A percentile compares a stretch with the other conserved stretches of the same genome.
These are phyloP conservation scores for Piezodorus guildinii DNA, from an alignment of 1,140 invertebrate species.

Conservation along the genomic window DNA sequence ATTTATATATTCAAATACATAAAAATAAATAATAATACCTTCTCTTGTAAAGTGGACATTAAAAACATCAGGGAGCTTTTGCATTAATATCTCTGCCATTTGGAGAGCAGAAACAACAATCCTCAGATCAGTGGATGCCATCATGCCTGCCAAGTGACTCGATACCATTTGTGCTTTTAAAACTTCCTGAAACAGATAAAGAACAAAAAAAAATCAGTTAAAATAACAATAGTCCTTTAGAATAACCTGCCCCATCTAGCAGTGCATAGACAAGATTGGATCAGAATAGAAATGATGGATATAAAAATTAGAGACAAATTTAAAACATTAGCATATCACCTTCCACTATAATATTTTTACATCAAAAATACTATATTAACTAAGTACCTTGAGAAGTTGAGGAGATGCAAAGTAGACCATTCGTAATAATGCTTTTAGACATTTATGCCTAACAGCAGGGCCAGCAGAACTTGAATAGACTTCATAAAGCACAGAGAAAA, in stretches of 20 bases:
- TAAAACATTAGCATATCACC: too few species aligned
- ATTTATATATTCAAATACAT: too few species aligned
- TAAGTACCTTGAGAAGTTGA: constrained; percentile 57
- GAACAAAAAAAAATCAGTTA: too few species aligned
- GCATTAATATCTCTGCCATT: constrained; percentile 92
- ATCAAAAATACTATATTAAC: not conserved
- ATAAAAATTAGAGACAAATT: too few species aligned
- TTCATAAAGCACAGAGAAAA: constrained; percentile 88
- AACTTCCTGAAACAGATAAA: constrained; percentile 47
- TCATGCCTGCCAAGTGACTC: constrained; percentile 94
- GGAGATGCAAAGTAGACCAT: constrained; percentile 91
- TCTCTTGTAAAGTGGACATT: constrained; percentile 88
- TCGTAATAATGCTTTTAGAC: constrained; percentile 82
- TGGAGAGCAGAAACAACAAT: constrained; percentile 95
- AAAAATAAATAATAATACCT: too few species aligned
- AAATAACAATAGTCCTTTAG: too few species aligned
- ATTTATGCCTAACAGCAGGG: constrained; percentile 92
- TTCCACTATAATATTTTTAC: not conserved
- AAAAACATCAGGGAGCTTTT: constrained; percentile 88
- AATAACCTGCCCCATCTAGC: too few species aligned
- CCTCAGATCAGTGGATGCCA: constrained; percentile 87
- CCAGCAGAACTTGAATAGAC: constrained; percentile 95
- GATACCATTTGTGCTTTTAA: constrained; percentile 88
- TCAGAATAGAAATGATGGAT: too few species aligned
- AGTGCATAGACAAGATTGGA: too few species aligned